These are phyloP conservation scores for Percopsis transmontana DNA, from an alignment of 2,113 vertebrate genomes.

Conservation along the genomic window DNA sequence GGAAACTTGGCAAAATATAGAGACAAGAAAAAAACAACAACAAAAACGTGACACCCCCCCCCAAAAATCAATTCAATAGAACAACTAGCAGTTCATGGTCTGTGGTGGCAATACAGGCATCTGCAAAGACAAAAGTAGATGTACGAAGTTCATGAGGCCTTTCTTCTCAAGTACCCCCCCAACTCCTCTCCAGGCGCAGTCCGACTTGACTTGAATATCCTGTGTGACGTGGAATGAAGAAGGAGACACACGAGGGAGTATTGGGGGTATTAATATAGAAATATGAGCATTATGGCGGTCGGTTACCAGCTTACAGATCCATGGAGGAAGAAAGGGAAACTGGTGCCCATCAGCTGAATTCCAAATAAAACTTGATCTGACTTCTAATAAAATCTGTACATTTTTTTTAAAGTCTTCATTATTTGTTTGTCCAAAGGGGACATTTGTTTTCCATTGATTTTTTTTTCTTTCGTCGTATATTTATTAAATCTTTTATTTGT, in stretches of 20 bases:
- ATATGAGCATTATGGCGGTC: slow-evolving; percentile 53
- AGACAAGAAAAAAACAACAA: slow-evolving; percentile 21
- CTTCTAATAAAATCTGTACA: slow-evolving; percentile 81
- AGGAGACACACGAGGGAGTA: slow-evolving; percentile 52
- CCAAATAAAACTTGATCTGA: slow-evolving; percentile 78
- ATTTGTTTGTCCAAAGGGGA: slow-evolving; percentile 79
- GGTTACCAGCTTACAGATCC: slow-evolving; percentile 64
- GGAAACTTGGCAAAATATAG: slow-evolving; percentile 66
- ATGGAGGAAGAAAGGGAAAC: slow-evolving; percentile 55
- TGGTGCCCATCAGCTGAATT: slow-evolving; percentile 64
- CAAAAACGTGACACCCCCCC: slow-evolving; percentile 16
- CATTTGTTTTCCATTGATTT: slow-evolving; percentile 39
- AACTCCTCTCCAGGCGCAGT: slow-evolving; percentile 53
- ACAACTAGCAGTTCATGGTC: slow-evolving; percentile 68
- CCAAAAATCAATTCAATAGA: slow-evolving; percentile 59
- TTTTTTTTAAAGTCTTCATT: slow-evolving; percentile 71
- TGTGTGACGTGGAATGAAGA: slow-evolving; percentile 64
- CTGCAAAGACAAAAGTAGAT: slow-evolving; percentile 80
- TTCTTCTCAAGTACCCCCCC: background rate
- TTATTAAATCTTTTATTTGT: slow-evolving; percentile 72
- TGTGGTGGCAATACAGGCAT: slow-evolving; percentile 66
- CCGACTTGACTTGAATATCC: slow-evolving; percentile 55
- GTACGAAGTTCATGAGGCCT: slow-evolving; percentile 70
- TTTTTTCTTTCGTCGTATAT: slow-evolving; percentile 61
- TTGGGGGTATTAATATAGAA: slow-evolving; percentile 33